phyloP scores from a whole-genome alignment of 2,797 vertebrate genomes.

The Echiichthys vipera region DNA sequence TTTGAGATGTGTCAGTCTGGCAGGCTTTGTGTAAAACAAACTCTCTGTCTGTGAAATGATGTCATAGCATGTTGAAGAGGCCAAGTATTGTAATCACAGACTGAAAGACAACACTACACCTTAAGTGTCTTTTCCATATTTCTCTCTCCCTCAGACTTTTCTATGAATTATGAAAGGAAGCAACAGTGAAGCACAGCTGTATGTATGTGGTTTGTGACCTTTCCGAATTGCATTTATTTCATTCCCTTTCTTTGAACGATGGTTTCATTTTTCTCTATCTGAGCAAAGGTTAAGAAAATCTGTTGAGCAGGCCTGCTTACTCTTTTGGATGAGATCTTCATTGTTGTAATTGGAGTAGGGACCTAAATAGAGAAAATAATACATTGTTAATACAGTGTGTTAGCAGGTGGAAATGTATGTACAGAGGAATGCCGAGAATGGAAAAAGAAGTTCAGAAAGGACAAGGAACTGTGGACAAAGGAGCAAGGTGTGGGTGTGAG shows the following conservation, averaged over 20 bases:
- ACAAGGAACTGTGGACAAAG: neutral
- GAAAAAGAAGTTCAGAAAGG: neutral
- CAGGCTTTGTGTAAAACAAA: conserved; percentile 54
- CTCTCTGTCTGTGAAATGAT: conserved; percentile 50
- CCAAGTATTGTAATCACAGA: conserved; percentile 64
- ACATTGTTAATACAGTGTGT: conserved; percentile 16
- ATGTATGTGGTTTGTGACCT: conserved; percentile 21
- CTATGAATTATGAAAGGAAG: conserved; percentile 41
- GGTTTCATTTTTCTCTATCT: conserved; percentile 23
- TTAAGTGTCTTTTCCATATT: conserved; percentile 63
- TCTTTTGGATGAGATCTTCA: conserved; percentile 99
- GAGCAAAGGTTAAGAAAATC: conserved; percentile 31
- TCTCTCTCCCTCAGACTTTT: conserved; percentile 36
- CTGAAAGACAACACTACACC: conserved; percentile 54
- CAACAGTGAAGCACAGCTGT: conserved; percentile 33
- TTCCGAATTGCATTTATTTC: conserved; percentile 28
- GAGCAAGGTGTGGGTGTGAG: neutral
- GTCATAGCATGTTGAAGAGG: conserved; percentile 39
- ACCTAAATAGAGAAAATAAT: conserved; percentile 82
- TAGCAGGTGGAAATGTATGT: neutral
- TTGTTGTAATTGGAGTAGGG: conserved; percentile 93
- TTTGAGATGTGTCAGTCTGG: conserved; percentile 63
- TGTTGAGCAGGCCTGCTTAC: conserved; percentile 81
- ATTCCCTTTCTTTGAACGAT: conserved; percentile 14
- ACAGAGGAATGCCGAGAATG: neutral